These are phyloP conservation scores for Stichopus horrens DNA, from an alignment of 53 echinoderm and acorn worm species.

Conservation along the genomic window DNA sequence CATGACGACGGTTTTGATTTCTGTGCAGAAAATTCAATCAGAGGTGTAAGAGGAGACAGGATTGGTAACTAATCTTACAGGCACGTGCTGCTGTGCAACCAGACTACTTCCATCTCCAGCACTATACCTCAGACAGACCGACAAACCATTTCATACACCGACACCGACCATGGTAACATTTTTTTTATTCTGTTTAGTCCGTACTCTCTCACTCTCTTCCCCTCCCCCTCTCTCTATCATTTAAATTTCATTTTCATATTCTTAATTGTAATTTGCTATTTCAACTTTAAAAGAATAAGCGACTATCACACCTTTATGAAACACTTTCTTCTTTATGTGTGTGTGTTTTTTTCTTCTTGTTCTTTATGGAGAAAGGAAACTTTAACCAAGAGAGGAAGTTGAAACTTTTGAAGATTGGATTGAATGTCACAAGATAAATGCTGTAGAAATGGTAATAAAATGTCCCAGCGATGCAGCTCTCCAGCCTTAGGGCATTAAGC, in stretches of 20 bases:
- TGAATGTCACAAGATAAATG: conserved; percentile 39
- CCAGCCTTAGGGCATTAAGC: conserved; percentile 30
- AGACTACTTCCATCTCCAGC: background rate
- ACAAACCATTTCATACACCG: background rate
- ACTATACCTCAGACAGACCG: background rate
- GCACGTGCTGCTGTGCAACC: conserved; percentile 12
- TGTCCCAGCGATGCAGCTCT: conserved; percentile 42
- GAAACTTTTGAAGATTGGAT: conserved; percentile 30
- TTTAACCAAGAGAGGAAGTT: conserved; percentile 30
- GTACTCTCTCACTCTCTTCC: background rate
- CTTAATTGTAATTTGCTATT: conserved; percentile 37
- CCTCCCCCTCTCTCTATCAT: conserved; percentile 8
- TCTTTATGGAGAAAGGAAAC: conserved; percentile 9
- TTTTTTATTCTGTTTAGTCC: background rate
- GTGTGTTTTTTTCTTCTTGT: background rate
- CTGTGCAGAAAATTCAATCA: conserved; percentile 51
- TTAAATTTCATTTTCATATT: conserved; percentile 36
- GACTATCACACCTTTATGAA: conserved; percentile 34
- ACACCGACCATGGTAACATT: background rate
- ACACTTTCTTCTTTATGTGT: conserved; percentile 4
- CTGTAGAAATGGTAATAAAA: conserved; percentile 41
- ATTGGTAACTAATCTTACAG: conserved; percentile 43
- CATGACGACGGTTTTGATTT: conserved; percentile 43
- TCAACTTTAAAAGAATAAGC: conserved; percentile 21
- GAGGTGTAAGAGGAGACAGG: conserved; percentile 34